These are phyloP conservation scores for Orthonychiurus folsomi DNA, from an alignment of 2,888 invertebrate genomes.

Conservation along the genomic window DNA sequence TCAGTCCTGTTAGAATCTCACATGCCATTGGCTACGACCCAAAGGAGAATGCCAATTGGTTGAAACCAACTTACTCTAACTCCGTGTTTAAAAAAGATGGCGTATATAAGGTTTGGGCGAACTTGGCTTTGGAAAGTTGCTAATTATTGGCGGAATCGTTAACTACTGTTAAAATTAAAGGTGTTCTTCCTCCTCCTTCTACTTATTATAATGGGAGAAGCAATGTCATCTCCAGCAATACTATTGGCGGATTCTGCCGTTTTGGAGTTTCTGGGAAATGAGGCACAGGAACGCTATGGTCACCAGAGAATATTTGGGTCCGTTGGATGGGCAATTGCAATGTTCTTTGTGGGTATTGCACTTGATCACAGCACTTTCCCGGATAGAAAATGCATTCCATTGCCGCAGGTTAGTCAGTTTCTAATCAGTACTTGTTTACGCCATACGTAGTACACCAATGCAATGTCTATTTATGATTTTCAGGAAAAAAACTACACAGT, in stretches of 20 bases:
- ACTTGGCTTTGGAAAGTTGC: background rate
- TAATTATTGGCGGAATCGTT: background rate
- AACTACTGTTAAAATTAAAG: conserved; percentile 26
- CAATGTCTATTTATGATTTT: conserved; percentile 3
- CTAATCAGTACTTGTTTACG: background rate
- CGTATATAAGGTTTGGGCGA: conserved; percentile 60
- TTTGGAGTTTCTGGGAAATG: conserved; percentile 78
- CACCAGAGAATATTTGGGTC: conserved; percentile 98
- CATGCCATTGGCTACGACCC: conserved; percentile 68
- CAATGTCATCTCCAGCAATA: conserved; percentile 90
- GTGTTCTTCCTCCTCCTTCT: conserved; percentile 89
- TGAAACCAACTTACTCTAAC: conserved; percentile 83
- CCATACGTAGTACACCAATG: background rate
- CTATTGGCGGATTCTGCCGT: conserved; percentile 73
- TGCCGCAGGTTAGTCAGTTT: conserved; percentile 24
- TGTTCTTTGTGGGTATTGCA: conserved; percentile 96
- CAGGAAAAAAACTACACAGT: conserved; percentile 97
- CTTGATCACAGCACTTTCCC: conserved; percentile 95
- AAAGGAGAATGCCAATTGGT: conserved; percentile 60
- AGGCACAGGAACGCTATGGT: conserved; percentile 61
- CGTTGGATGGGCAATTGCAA: conserved; percentile 94
- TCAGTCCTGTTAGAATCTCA: conserved; percentile 65
- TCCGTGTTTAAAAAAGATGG: conserved; percentile 81
- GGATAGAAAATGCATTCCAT: conserved; percentile 47
- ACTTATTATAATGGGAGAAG: conserved; percentile 90